phyloP scores from a whole-genome alignment of 2,797 vertebrate species.

The Sebastes melanostomus region DNA sequence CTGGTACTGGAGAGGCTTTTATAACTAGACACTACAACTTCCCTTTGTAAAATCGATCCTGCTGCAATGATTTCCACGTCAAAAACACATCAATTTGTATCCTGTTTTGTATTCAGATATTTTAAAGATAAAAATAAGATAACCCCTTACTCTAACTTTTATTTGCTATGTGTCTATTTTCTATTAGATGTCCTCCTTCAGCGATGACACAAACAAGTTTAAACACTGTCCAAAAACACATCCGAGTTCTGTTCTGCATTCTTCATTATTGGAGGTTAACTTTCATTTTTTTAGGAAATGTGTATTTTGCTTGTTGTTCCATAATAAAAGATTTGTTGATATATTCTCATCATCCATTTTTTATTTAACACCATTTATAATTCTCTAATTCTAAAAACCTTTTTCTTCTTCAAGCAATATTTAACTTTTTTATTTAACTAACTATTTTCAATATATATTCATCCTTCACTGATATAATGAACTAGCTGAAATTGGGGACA shows the following conservation, averaged over 20 bases:
- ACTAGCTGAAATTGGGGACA: not conserved
- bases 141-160: constrained; percentile 15
- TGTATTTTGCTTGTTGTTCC: constrained; percentile 16
- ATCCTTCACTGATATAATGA: not conserved
- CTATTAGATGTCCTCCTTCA: not conserved
- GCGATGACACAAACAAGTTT: not conserved
- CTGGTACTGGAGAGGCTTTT: constrained; percentile 80
- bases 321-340: constrained; percentile 26
- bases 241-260: not conserved
- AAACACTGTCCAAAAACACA: not conserved
- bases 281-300: not conserved
- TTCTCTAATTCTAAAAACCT: not conserved
- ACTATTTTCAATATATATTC: not conserved
- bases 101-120: constrained; percentile 11
- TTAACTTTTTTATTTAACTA: not conserved
- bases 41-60: not conserved
- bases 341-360: not conserved
- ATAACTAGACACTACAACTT: constrained; percentile 48
- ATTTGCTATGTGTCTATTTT: constrained; percentile 6
- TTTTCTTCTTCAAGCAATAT: not conserved
- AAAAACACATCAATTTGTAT: not conserved
- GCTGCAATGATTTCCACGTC: not conserved
- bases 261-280: not conserved
- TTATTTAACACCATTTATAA: not conserved
- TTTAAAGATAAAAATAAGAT: not conserved